Conservation (phyloP, 2,113 vertebrate genomes). For the Pseudonaja textilis region DNA sequence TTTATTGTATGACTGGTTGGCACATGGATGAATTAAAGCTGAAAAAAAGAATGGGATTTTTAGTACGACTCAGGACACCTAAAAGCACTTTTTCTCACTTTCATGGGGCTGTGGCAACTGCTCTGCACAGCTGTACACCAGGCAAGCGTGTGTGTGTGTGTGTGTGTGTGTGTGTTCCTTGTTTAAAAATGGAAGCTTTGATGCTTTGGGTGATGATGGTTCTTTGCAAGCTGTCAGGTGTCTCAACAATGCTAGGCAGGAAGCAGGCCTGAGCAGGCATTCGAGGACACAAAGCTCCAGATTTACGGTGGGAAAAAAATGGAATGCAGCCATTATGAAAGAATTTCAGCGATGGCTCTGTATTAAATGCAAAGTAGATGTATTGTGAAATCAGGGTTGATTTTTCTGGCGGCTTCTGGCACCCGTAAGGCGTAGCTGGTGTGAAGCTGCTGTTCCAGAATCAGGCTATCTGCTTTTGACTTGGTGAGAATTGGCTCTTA, state of each 20-base stretch:
- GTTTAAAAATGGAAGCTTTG: background rate
- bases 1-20: background rate
- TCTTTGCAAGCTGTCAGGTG: background rate
- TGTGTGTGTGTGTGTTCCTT: background rate
- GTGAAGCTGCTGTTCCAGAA: background rate
- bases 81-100: conserved; percentile 10
- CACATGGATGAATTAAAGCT: background rate
- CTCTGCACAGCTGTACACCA: background rate
- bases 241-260: background rate
- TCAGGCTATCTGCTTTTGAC: background rate
- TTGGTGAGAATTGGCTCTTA: background rate
- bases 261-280: background rate
- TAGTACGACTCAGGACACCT: background rate
- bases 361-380: background rate
- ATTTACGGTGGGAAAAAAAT: background rate
- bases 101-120: background rate
- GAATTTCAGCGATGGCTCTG: background rate
- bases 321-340: background rate
- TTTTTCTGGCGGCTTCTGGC: background rate
- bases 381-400: background rate
- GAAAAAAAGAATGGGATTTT: background rate
- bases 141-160: background rate
- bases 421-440: background rate
- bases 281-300: background rate
- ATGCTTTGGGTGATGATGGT: background rate